Base-by-base conservation (phyloP, 2,888 invertebrate species). In the Eubasilissa splendida region DNA sequence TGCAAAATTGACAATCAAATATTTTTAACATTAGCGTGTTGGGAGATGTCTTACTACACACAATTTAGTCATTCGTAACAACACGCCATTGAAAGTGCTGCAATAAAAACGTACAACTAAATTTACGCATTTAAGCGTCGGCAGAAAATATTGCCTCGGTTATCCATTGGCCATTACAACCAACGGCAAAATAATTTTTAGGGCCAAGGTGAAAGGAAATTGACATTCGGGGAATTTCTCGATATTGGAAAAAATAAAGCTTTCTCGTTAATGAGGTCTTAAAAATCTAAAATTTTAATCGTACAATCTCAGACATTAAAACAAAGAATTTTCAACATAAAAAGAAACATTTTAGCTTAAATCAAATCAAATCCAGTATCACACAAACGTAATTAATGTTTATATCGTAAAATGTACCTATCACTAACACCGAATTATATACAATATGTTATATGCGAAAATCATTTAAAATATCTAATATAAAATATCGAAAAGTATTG, bases 61-160 rank as follows among this genome's bases (percentile, higher is more conserved):
- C 22, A 70, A 54, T 42, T 59, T 14, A 74, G 74, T 42, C 74
- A 58, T 59, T 73, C 59, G 8, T 2, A 74, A 58, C 56, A 59
- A 42, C 56, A 59, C 74, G 59, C 74, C 70, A 70, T 54, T 1
- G 70, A 54, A n/a, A 31, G 70, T 14, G 53, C 31, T 31, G 53
- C 22, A 70, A 14, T 70, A 70, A 70, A 70, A 54, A 22, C 70
- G 3, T 33, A 10, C 11, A n/a, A 12, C 33, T 63, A 63, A 63
- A 63, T 33, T 63, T 2, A 11, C 31, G 33, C 10, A 3, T 60
- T 33, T 12, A 42, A 42, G 42, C 42, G n/a, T 58, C 9, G 58
- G n/a, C 58, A 8, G 9, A 58, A 58, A 58, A 58, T 68, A 42
- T 52, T 33, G 52, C 68, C 52, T 50, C n/a, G 42, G 50, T 68